These are phyloP conservation scores for Pomatostomus ruficeps DNA, from an alignment of 2,113 vertebrate species.

Conservation along the genomic window DNA sequence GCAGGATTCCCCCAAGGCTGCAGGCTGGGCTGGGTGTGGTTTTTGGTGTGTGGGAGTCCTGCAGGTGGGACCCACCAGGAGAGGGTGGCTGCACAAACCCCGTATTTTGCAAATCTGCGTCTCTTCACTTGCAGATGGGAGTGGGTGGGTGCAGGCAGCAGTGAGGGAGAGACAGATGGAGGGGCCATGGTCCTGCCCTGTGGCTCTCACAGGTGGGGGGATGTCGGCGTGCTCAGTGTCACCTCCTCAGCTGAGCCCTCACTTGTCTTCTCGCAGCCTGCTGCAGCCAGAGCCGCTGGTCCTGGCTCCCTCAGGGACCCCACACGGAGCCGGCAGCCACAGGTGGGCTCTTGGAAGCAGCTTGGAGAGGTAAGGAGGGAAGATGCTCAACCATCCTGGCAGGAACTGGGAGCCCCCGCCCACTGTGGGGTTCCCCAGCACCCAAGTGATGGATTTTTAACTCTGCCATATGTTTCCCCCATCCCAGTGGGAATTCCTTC, in stretches of 20 bases:
- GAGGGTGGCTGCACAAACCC: background rate
- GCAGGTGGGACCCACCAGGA: background rate
- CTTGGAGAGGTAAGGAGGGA: background rate
- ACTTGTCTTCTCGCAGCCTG: background rate
- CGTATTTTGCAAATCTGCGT: accelerated
- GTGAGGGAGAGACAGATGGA: background rate
- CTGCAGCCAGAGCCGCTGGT: background rate
- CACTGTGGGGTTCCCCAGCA: background rate
- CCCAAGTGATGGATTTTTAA: background rate
- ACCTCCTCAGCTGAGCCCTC: background rate
- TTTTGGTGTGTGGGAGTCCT: background rate
- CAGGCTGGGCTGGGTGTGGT: background rate
- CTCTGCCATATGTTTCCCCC: accelerated
- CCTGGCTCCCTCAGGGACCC: background rate
- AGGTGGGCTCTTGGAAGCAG: background rate
- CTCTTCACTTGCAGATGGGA: accelerated
- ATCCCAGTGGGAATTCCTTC: background rate
- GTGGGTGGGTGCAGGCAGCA: accelerated
- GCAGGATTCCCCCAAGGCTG: background rate
- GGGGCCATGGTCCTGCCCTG: accelerated
- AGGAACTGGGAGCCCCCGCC: background rate
- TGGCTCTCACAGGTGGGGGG: background rate
- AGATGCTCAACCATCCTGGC: background rate
- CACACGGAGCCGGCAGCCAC: accelerated
- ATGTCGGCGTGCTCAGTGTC: background rate